Base-by-base conservation (phyloP, 2,888 invertebrate species). In the Diploptera punctata region DNA sequence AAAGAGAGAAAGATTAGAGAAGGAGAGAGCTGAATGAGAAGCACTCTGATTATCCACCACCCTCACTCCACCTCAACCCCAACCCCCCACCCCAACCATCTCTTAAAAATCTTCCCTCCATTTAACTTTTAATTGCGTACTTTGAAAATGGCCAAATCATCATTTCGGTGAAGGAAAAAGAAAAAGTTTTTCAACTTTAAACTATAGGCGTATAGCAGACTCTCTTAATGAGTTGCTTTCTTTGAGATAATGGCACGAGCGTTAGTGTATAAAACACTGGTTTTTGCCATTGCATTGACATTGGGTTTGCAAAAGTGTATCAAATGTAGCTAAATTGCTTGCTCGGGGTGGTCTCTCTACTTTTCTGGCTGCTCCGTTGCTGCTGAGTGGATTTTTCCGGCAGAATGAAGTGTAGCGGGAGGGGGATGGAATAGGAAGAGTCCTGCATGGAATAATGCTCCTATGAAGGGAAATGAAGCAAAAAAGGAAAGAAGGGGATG, bases 101-200 rank as follows among this genome's bases (percentile, higher is more conserved):
- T 65, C 70, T 67, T 47, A 29, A 67, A 47, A 67, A 62, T 68
- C 62, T 72, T 68, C 69, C 67, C 68, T 67, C 75, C 75, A 71
- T 73, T 75, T 75, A 75, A 75, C 75, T 75, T 75, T 74, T 75
- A 75, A 75, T 75, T 75, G 75, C 75, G 60, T 73, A 65, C 75
- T 75, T 75, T 75, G 73, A 73, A 74, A 75, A 75, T 75, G 73
- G 75, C 75, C 73, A 73, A 73, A 75, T 75, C 75, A 75, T 75
- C 75, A 72, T 68, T 72, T 73, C 71, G 65, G 70, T 71, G 68
- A 68, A 71, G 73, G 70, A 73, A 71, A 71, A 68, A 71, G 70
- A 62, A 71, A 71, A 71, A 65, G 67, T 68, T 67, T 65, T 73
- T 60, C 57, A 72, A 73, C 61, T 71, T 74, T 26, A 33, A 62